Base-by-base conservation (phyloP, 1,140 invertebrate species). In the Drosophila lacertosa region DNA sequence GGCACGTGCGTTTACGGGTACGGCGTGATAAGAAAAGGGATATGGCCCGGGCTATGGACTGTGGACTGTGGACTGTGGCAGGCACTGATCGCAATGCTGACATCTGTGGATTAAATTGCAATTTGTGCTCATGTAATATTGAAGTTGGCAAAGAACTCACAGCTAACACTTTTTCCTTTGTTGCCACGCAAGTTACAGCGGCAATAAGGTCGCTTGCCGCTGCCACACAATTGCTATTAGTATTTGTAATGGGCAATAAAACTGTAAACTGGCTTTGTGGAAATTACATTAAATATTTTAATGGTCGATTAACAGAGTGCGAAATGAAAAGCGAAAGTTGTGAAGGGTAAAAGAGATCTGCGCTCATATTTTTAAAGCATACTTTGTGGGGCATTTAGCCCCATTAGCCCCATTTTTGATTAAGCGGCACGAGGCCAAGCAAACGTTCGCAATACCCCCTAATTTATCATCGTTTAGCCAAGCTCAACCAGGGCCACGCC, bases 51-150 rank as follows among this genome's bases (percentile, higher is more conserved):
- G 11, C 7, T 7, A 51, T n/a, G 16, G 39, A 37, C 35, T 53
- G 50, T 53, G 33, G 20, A n/a, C n/a, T n/a, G n/a, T n/a, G 16
- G 39, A 37, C 35, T 53, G 50, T 53, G 33, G 20, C 50, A 39
- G 33, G 33, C 72, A 75, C 59, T 84, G 88, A 89, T 88, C 84
- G 79, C 77, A 91, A 91, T 90, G 84, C 86, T 91, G 89, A 91
- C 89, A 91, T 91, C 89, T 91, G 89, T 91, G 89, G 89, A 91
- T 91, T 91, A 91, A 91, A 91, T 91, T 91, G 90, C 89, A 90
- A 90, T 90, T 90, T 90, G 89, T 83, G 89, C 89, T 90, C 89
- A 90, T 90, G 89, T 90, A 88, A 86, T 80, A 90, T 90, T 82
- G 73, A 90, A 88, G 66, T 59, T 59, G 29, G 16, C 33, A 22